Evolutionary conservation across 2,888 invertebrate species (phyloP).

Genomic region (Diarsia rubi): DNA sequence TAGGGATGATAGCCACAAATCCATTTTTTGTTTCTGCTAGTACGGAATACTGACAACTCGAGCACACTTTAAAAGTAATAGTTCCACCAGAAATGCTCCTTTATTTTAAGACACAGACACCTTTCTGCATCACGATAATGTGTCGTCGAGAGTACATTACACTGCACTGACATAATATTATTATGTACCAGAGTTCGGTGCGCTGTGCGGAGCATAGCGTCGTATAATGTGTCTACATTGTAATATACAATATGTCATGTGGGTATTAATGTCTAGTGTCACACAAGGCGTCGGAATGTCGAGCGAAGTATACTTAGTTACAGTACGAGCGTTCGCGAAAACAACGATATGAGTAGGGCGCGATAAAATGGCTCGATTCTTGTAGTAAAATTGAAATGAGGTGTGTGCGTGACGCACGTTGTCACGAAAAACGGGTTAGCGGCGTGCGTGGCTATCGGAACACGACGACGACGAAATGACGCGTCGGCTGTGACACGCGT

Average conservation of each 20-base stretch:
- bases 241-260: slow-evolving; percentile 71
- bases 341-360: slow-evolving; percentile 69
- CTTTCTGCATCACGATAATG: slow-evolving; percentile 71
- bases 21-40: slow-evolving; percentile 53
- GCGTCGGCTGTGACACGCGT: slow-evolving; percentile 64
- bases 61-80: slow-evolving; percentile 63
- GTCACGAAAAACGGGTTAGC: slow-evolving; percentile 78
- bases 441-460: slow-evolving; percentile 71
- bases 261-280: slow-evolving; percentile 72
- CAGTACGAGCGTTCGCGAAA: slow-evolving; percentile 68
- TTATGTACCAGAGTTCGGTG: slow-evolving; percentile 67
- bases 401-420: slow-evolving; percentile 79
- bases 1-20: slow-evolving; percentile 49
- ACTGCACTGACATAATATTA: slow-evolving; percentile 72
- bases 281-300: slow-evolving; percentile 70
- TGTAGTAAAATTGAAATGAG: slow-evolving; percentile 78
- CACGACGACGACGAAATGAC: slow-evolving; percentile 75
- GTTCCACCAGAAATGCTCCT: slow-evolving; percentile 64
- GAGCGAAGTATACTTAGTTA: slow-evolving; percentile 63
- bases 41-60: slow-evolving; percentile 37
- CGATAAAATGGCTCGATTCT: slow-evolving; percentile 73
- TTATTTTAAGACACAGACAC: slow-evolving; percentile 68
- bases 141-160: slow-evolving; percentile 74
- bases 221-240: slow-evolving; percentile 73
- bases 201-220: slow-evolving; percentile 64